A percentile compares a stretch with the other conserved stretches of the same genome.
Evolutionary conservation across 1,140 invertebrate species (phyloP).

Genomic region (Microplitis demolitor): DNA sequence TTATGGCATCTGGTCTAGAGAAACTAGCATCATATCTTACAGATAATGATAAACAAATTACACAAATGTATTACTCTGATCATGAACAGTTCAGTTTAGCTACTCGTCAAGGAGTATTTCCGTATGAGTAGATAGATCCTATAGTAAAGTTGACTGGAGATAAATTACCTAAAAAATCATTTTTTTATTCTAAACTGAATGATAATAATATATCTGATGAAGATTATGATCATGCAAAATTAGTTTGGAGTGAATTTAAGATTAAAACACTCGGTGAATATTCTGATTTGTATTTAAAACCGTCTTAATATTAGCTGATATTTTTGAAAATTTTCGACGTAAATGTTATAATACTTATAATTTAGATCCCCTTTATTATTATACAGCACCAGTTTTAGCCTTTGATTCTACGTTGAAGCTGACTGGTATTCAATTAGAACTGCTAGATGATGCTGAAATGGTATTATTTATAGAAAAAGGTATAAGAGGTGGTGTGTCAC

Average conservation of each 20-base stretch:
- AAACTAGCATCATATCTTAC: conserved; percentile 35
- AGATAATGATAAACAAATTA: conserved; percentile 24
- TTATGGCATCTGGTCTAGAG: conserved; percentile 33
- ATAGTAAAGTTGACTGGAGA: conserved; percentile 40
- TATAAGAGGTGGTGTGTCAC: conserved; percentile 48
- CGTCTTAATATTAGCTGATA: conserved; percentile 41
- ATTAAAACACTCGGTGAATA: conserved; percentile 52
- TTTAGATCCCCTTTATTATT: conserved; percentile 50
- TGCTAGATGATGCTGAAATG: background rate
- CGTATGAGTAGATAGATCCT: conserved; percentile 44
- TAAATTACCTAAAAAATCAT: conserved; percentile 38
- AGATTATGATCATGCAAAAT: conserved; percentile 48
- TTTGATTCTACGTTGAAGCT: background rate
- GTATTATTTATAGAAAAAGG: conserved; percentile 46
- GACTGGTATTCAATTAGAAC: background rate
- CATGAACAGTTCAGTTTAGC: conserved; percentile 25
- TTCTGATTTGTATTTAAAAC: conserved; percentile 49
- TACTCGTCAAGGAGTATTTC: conserved; percentile 31
- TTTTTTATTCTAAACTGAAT: conserved; percentile 48
- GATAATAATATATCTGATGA: conserved; percentile 37
- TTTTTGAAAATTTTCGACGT: conserved; percentile 60
- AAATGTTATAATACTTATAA: conserved; percentile 35
- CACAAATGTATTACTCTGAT: conserved; percentile 4
- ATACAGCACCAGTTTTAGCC: conserved; percentile 21
- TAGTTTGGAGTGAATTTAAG: conserved; percentile 51